phyloP scores from a whole-genome alignment of 2,113 vertebrate species.

The Gambusia holbrooki region DNA sequence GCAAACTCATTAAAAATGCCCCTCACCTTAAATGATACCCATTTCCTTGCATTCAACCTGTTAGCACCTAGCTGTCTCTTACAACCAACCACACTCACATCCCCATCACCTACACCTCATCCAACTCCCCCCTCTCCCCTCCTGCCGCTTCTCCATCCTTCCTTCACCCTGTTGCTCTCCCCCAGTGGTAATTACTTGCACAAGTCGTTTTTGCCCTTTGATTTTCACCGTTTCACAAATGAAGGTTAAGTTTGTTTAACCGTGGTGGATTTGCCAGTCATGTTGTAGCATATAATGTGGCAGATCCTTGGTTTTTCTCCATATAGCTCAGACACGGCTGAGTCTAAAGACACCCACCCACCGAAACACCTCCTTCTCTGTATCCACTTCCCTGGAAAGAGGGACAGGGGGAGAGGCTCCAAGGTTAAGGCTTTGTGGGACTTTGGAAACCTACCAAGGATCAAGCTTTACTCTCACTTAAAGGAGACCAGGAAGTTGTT shows the following conservation, averaged over 20 bases:
- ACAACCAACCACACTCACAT: conserved; percentile 27
- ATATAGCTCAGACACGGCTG: conserved; percentile 64
- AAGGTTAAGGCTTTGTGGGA: conserved; percentile 89
- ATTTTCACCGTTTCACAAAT: conserved; percentile 93
- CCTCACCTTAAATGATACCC: conserved; percentile 89
- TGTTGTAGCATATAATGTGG: conserved; percentile 96
- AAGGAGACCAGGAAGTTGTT: conserved; percentile 62
- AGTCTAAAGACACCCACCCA: background rate
- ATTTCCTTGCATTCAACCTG: conserved; percentile 80
- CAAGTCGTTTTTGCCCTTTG: conserved; percentile 87
- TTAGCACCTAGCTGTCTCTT: conserved; percentile 60
- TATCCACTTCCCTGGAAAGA: conserved; percentile 22
- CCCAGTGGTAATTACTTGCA: conserved; percentile 92
- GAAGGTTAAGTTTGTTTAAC: conserved; percentile 99
- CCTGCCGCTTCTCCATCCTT: conserved; percentile 42
- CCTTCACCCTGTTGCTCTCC: conserved; percentile 77
- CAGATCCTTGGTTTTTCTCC: conserved; percentile 79
- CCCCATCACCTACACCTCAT: conserved; percentile 10
- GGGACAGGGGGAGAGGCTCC: conserved; percentile 64
- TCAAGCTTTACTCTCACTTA: conserved; percentile 61
- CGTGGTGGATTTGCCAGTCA: conserved; percentile 94
- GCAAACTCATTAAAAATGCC: conserved; percentile 94
- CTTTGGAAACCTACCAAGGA: conserved; percentile 76
- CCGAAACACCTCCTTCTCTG: conserved; percentile 46
- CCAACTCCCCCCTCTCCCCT: conserved; percentile 33